Evolutionary conservation across 2,797 vertebrate species (phyloP).

Genomic region (Gymnoscopelus microlampas): DNA sequence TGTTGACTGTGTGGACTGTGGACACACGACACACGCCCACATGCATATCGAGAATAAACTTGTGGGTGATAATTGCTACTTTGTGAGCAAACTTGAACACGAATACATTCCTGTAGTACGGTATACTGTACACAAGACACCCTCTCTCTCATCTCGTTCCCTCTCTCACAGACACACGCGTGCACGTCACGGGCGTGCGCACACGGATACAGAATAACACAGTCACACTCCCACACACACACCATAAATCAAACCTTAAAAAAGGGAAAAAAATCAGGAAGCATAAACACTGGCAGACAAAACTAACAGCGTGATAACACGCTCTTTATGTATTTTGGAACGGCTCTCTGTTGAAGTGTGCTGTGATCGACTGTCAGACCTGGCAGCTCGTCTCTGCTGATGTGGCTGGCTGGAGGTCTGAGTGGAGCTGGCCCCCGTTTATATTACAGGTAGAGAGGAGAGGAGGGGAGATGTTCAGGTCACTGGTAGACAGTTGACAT

Average conservation of each 20-base stretch:
- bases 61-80: conserved; percentile 21
- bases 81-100: neutral
- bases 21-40: too few relatives aligned
- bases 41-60: too few relatives aligned
- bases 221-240: neutral
- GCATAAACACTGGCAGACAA: conserved; percentile 36
- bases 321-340: conserved; percentile 33
- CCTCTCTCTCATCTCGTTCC: too few relatives aligned
- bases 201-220: neutral
- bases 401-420: neutral
- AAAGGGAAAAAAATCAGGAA: conserved; percentile 30
- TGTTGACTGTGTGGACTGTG: too few relatives aligned
- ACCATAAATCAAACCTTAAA: conserved; percentile 27
- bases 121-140: too few relatives aligned
- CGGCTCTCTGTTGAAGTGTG: neutral
- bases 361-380: neutral
- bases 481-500: conserved; percentile 48
- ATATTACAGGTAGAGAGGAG: conserved; percentile 45
- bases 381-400: conserved; percentile 19
- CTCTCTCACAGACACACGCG: neutral
- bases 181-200: neutral
- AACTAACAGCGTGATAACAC: conserved; percentile 22
- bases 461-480: conserved; percentile 50
- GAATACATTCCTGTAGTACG: too few relatives aligned
- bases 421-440: conserved; percentile 20